These are phyloP conservation scores for Lacerta bilineata DNA, from an alignment of 2,797 vertebrate species.

Conservation along the genomic window DNA sequence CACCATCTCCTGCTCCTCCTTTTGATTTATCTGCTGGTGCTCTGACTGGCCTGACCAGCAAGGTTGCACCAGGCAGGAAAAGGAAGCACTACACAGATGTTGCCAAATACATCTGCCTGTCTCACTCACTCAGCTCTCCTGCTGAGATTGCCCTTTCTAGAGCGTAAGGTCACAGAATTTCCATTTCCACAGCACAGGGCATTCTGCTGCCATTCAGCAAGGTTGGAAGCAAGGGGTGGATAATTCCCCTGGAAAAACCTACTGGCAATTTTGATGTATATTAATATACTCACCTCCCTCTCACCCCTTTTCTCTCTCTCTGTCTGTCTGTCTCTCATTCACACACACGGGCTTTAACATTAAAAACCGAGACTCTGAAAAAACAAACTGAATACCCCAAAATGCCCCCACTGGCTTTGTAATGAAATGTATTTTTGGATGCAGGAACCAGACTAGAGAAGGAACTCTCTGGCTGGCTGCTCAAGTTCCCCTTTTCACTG, in stretches of 20 bases:
- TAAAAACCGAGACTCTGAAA: slow-evolving; percentile 1
- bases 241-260: no score
- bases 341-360: no score
- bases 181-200: background rate
- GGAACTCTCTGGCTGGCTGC: slow-evolving; percentile 18
- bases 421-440: slow-evolving; percentile 12
- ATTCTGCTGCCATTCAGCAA: background rate
- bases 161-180: background rate
- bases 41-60: background rate
- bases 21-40: background rate
- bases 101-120: background rate
- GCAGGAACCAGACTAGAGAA: slow-evolving; percentile 26
- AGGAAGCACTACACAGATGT: background rate
- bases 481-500: slow-evolving; percentile 42
- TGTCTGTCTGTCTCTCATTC: no score
- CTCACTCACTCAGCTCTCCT: background rate
- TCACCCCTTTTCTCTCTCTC: no score
- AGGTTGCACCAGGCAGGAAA: background rate
- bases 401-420: slow-evolving; percentile 4
- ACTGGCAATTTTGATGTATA: no score
- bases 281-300: no score
- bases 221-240: no score
- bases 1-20: no score
- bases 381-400: background rate
- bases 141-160: background rate